Percentiles rank a stretch among this genome's conserved stretches.
Conservation (phyloP, 1,140 invertebrate species). For the Aphidius gifuensis region DNA sequence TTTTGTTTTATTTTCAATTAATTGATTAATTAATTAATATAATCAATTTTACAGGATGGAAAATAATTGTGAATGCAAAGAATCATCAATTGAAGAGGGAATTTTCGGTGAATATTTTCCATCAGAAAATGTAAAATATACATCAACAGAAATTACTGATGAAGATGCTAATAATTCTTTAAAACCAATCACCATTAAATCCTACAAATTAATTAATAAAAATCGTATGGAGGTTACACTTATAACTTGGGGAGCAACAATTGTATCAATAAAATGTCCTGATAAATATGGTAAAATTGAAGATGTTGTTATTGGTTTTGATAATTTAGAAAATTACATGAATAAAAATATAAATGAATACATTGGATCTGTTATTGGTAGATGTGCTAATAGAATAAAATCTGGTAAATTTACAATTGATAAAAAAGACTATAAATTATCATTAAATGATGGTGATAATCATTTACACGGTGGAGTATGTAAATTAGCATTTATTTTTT, state of each 20-base stretch:
- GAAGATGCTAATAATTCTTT: conserved; percentile 1
- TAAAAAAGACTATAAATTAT: conserved; percentile 65
- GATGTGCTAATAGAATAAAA: conserved; percentile 81
- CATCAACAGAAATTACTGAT: background rate
- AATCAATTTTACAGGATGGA: conserved; percentile 26
- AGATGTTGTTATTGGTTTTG: conserved; percentile 70
- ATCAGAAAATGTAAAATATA: conserved; percentile 23
- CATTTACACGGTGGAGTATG: conserved; percentile 79
- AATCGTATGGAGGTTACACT: conserved; percentile 57
- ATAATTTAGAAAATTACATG: conserved; percentile 65
- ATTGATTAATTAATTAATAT: background rate
- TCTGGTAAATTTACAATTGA: conserved; percentile 67
- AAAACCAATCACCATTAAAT: conserved; percentile 37
- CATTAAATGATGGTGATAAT: conserved; percentile 69
- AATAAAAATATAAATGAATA: conserved; percentile 64
- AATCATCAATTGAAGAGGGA: conserved; percentile 35
- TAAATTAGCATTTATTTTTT: conserved; percentile 1
- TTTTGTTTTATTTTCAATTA: conserved; percentile 2
- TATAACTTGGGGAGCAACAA: conserved; percentile 68
- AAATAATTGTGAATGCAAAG: conserved; percentile 33
- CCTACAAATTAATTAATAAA: conserved; percentile 56
- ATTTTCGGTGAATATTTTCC: conserved; percentile 38
- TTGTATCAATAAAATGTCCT: conserved; percentile 64
- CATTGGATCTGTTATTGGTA: conserved; percentile 81
- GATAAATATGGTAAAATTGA: conserved; percentile 61